These are phyloP conservation scores for Phytoseiulus persimilis DNA, from an alignment of 2,888 invertebrate species.

Conservation along the genomic window DNA sequence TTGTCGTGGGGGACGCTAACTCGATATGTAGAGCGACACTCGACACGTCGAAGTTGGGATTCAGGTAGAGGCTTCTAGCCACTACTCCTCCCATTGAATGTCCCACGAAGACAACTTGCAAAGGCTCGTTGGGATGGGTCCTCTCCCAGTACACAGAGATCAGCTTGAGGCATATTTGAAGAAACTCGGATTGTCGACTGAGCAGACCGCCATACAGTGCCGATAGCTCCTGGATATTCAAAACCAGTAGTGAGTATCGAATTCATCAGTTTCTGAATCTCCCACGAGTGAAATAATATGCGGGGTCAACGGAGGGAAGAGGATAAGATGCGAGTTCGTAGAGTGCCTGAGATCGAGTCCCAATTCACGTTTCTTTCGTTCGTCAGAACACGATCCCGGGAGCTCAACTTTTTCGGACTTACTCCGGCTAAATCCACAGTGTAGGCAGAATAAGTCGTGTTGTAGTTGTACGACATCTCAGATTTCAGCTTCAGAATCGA, in stretches of 20 bases:
- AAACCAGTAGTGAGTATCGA: no score
- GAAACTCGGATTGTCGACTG: neutral
- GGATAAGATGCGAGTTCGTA: no score
- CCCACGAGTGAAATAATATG: neutral
- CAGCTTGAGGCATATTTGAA: neutral
- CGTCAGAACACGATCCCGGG: neutral
- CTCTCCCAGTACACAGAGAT: neutral
- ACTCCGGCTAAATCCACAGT: constrained; percentile 9
- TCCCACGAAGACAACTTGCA: constrained; percentile 27
- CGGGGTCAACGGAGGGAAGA: no score
- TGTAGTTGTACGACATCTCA: neutral
- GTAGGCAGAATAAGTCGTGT: constrained; percentile 8
- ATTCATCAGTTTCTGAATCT: neutral
- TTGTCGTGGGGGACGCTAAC: neutral
- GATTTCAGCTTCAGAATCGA: constrained; percentile 25
- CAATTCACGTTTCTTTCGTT: no score
- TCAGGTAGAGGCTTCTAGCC: constrained; percentile 39
- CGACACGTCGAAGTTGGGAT: constrained; percentile 31
- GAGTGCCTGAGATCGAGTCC: no score
- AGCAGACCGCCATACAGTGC: constrained; percentile 15
- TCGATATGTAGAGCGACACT: constrained; percentile 19
- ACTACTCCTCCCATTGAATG: constrained; percentile 40
- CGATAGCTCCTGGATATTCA: neutral
- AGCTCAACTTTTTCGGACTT: neutral
- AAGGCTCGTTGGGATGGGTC: neutral